Evolutionary conservation across 1,140 invertebrate species (phyloP).

Genomic region (Macrostomum lignano): DNA sequence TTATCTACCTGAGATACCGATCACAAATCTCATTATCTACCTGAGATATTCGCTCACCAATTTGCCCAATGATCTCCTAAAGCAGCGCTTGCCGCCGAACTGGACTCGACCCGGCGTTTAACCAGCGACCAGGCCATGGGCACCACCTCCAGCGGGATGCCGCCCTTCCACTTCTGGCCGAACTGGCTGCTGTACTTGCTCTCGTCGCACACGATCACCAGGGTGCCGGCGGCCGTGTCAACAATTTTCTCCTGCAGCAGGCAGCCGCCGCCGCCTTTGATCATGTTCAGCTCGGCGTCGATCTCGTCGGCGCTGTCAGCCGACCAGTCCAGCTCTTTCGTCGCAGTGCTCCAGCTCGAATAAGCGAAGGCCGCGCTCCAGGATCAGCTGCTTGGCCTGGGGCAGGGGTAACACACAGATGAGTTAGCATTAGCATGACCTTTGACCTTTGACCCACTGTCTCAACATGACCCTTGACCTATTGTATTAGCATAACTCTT

Average conservation of each 20-base stretch:
- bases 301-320: constrained; percentile 47
- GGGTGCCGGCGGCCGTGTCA: constrained; percentile 47
- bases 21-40: too few species aligned
- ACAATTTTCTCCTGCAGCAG: constrained; percentile 82
- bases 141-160: constrained; percentile 73
- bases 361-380: too few species aligned
- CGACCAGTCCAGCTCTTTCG: too few species aligned
- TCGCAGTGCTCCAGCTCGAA: too few species aligned
- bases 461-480: too few species aligned
- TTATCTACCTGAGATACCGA: too few species aligned
- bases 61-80: constrained; percentile 50
- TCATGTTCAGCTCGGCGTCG: constrained; percentile 41
- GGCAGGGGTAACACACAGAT: too few species aligned
- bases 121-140: constrained; percentile 59
- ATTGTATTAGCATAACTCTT: too few species aligned
- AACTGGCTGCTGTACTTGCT: constrained; percentile 51
- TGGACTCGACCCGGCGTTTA: constrained; percentile 39
- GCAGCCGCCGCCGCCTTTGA: constrained; percentile 88
- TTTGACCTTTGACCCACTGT: too few species aligned
- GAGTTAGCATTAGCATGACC: too few species aligned
- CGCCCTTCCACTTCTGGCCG: constrained; percentile 64
- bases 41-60: constrained; percentile 34
- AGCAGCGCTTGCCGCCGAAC: constrained; percentile 41
- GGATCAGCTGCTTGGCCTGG: too few species aligned
- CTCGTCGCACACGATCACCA: constrained; percentile 58